Evolutionary conservation across 2,113 vertebrate species (phyloP).

Genomic region (Pelodiscus sinensis): DNA sequence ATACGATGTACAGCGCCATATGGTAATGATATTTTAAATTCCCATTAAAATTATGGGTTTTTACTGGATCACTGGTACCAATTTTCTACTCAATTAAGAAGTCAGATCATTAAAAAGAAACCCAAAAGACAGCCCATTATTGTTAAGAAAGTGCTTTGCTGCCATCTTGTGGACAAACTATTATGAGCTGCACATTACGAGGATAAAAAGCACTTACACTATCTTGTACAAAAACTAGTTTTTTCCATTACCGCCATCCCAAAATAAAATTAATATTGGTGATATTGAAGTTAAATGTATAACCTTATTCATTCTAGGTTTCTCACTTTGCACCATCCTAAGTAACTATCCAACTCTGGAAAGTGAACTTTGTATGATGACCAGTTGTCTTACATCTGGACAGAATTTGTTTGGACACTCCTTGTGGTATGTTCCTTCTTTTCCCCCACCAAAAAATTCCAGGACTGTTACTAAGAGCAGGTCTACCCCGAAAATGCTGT

Average conservation of each 20-base stretch:
- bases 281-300: not conserved
- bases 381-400: no score
- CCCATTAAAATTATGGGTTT: not conserved
- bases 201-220: not conserved
- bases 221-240: no score
- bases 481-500: not conserved
- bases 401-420: not conserved
- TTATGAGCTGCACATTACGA: not conserved
- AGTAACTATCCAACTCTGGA: not conserved
- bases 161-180: conserved; percentile 81
- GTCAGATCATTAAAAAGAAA: not conserved
- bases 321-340: not conserved
- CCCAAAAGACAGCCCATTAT: rapidly evolving
- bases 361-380: not conserved
- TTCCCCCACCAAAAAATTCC: not conserved
- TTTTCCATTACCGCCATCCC: not conserved
- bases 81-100: not conserved
- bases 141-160: conserved; percentile 49
- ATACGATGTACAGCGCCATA: not conserved
- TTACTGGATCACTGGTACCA: not conserved
- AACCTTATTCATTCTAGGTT: not conserved
- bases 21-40: not conserved
- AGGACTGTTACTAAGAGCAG: not conserved
- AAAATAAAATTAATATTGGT: not conserved
- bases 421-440: not conserved